These are phyloP conservation scores for Laothoe populi DNA, from an alignment of 2,888 invertebrate species.

Conservation along the genomic window DNA sequence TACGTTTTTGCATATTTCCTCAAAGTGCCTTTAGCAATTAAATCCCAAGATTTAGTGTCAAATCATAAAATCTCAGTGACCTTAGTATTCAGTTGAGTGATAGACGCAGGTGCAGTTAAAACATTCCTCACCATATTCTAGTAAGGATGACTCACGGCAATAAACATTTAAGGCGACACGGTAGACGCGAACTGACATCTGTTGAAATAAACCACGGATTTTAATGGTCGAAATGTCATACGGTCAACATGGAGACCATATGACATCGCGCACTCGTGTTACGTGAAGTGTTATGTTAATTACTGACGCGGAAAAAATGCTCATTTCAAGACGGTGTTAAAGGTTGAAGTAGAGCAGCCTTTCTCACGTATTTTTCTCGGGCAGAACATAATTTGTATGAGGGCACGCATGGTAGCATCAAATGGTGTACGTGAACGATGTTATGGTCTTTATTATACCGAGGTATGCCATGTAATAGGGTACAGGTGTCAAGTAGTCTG, in stretches of 20 bases:
- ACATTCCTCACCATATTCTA: slow-evolving; percentile 31
- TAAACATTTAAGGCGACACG: slow-evolving; percentile 38
- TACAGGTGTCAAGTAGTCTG: background rate
- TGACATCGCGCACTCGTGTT: slow-evolving; percentile 40
- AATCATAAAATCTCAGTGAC: slow-evolving; percentile 22
- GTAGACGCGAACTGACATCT: slow-evolving; percentile 29
- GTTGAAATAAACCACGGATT: slow-evolving; percentile 54
- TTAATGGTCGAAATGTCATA: slow-evolving; percentile 64
- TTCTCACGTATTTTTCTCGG: slow-evolving; percentile 57
- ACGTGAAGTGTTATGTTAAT: slow-evolving; percentile 63
- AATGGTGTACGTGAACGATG: slow-evolving; percentile 20
- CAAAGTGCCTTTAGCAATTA: slow-evolving; percentile 27
- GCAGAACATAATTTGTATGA: slow-evolving; percentile 19
- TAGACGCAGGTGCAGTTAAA: slow-evolving; percentile 26
- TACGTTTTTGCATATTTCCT: slow-evolving; percentile 7
- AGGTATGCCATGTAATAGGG: background rate
- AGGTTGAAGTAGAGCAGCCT: slow-evolving; percentile 56
- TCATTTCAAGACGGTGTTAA: slow-evolving; percentile 55
- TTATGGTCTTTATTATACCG: slow-evolving; percentile 13
- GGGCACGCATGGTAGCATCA: slow-evolving; percentile 35
- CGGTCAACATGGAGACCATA: slow-evolving; percentile 46
- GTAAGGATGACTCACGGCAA: slow-evolving; percentile 58
- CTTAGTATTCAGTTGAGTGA: slow-evolving; percentile 26
- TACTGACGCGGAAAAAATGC: slow-evolving; percentile 57
- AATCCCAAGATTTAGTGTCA: slow-evolving; percentile 25